Conservation (phyloP, 37 sponge, comb jelly and placozoan genomes). For the Lycopodina hypogea region DNA sequence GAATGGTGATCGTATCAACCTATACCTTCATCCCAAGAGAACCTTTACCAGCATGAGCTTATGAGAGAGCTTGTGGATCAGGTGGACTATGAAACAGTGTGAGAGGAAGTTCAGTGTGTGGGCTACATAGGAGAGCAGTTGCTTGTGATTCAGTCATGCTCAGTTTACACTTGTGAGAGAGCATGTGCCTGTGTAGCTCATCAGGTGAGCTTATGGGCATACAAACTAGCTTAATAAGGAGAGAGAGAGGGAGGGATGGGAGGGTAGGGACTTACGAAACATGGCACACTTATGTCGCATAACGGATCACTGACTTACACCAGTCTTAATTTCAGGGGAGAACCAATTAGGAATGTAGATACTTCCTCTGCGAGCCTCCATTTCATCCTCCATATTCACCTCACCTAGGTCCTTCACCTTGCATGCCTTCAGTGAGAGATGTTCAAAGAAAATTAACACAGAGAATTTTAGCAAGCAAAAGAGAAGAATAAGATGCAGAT, state of each 20-base stretch:
- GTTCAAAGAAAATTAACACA: not conserved
- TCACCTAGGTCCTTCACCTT: constrained; percentile 74
- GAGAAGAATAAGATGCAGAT: not conserved
- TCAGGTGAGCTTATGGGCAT: no score
- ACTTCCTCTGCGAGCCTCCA: constrained; percentile 51
- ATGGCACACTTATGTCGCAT: not conserved
- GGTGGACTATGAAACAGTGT: no score
- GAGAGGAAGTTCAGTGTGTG: no score
- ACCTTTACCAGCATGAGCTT: no score
- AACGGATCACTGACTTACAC: constrained; percentile 84
- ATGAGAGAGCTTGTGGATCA: no score
- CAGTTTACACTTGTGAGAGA: no score
- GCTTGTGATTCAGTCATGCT: no score
- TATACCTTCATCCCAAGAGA: no score
- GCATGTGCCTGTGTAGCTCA: no score
- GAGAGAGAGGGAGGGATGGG: not conserved
- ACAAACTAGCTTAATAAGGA: no score
- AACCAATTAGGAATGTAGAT: constrained; percentile 96
- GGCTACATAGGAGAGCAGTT: no score
- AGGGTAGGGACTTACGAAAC: not conserved
- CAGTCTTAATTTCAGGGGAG: constrained; percentile 88
- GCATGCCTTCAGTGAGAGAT: constrained; percentile 32
- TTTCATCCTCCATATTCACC: constrained; percentile 84
- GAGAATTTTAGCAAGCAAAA: not conserved
- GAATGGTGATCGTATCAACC: no score